A percentile compares a stretch with the other conserved stretches of the same genome.
These are phyloP conservation scores for Ptiloglossa arizonensis DNA, from an alignment of 1,140 invertebrate genomes.

Conservation along the genomic window DNA sequence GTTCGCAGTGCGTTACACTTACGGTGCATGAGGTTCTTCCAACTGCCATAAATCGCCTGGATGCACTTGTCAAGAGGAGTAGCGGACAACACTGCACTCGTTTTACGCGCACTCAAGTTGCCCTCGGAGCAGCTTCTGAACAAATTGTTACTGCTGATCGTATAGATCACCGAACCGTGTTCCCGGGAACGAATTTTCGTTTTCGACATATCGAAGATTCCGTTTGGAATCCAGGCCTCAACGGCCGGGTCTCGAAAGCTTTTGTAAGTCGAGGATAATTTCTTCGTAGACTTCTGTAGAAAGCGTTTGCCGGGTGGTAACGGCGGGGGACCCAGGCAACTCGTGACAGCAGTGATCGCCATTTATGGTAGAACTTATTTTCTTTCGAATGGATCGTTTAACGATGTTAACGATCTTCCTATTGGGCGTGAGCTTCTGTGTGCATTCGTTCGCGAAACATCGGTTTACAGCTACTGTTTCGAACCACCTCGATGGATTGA, in stretches of 20 bases:
- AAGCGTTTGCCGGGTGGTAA: slow-evolving; percentile 79
- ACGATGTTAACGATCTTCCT: no score
- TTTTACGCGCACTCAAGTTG: slow-evolving; percentile 71
- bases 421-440: no score
- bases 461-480: no score
- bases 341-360: slow-evolving; percentile 75
- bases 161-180: slow-evolving; percentile 9
- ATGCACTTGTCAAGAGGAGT: slow-evolving; percentile 80
- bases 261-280: slow-evolving; percentile 80
- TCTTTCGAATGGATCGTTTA: background rate
- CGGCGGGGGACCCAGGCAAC: slow-evolving; percentile 78
- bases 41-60: slow-evolving; percentile 81
- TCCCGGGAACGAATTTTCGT: slow-evolving; percentile 12
- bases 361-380: slow-evolving; percentile 52
- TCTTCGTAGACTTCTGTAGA: slow-evolving; percentile 72
- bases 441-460: no score
- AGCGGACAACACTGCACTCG: slow-evolving; percentile 47
- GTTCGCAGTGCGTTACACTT: slow-evolving; percentile 65
- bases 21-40: slow-evolving; percentile 82
- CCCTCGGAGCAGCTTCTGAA: slow-evolving; percentile 80
- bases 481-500: no score
- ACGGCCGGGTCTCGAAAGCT: slow-evolving; percentile 82
- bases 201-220: slow-evolving; percentile 54
- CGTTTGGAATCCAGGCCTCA: slow-evolving; percentile 75
- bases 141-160: slow-evolving; percentile 58